Evolutionary conservation across 2,888 invertebrate genomes (phyloP), one percentile per base, ranked within the genome.

Genomic region (Argyra leucocephala): DNA sequence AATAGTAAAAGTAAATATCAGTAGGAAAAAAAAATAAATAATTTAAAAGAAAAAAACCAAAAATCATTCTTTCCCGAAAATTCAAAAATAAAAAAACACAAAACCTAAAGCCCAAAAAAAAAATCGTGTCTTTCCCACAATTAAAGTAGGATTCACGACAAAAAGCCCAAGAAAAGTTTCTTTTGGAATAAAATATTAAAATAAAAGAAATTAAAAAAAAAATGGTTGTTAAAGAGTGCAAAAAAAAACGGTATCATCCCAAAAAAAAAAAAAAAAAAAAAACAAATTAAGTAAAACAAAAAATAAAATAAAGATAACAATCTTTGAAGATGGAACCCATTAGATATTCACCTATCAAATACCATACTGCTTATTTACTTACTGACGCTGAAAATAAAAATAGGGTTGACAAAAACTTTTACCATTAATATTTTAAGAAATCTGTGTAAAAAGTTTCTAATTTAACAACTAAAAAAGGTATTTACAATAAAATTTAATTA

Each of bases 51-150:
- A 48, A 48, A 31, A 37, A 48, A 48, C 31, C 12, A 48, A 12
- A 18, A 10, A 12, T 12, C 48, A 48, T 48, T 31, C 31, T 31
- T 48, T 48, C n/a, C n/a, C n/a, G n/a, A 48, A 48, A 18, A 48
- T 10, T 37, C 37, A 10, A 37, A 37, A 48, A 31, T 6, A 31
- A 31, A n/a, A 7, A 10, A 31, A 31, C 31, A 31, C 5, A 31
- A 31, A 31, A 31, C 5, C 5, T 7, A 31, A 31, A 31, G 31
- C 5, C 10, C 6, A 7, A 10, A 31, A 31, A 31, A 48, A 48
- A 18, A 48, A 18, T 48, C 48, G 48, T 48, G 48, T 48, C 48
- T 48, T 48, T 48, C 48, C 48, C 48, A 48, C 48, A 48, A 48
- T 48, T 48, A 48, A 48, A 18, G 48, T n/a, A 5, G n/a, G n/a